Percentiles rank a stretch among this genome's conserved stretches.
Conservation (phyloP, 2,888 invertebrate species). For the Campoletis raptor region DNA sequence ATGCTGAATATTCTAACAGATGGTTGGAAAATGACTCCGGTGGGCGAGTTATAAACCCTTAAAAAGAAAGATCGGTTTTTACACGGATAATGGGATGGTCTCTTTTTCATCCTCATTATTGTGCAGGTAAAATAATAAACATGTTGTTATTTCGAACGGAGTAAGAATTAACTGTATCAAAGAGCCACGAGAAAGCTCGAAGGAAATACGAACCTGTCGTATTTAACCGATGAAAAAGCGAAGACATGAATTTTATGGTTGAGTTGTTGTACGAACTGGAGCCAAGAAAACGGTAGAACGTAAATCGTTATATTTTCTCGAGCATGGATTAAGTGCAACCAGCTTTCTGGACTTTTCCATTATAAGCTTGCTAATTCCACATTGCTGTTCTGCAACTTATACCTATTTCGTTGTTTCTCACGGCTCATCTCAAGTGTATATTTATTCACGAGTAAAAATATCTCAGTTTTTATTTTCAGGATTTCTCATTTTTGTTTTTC, state of each 20-base stretch:
- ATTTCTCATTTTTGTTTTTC: constrained; percentile 1
- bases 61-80: background rate
- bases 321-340: constrained; percentile 32
- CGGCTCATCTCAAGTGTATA: background rate
- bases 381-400: background rate
- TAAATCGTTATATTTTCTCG: constrained; percentile 44
- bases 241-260: constrained; percentile 30
- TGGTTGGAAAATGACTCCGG: background rate
- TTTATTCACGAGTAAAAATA: constrained; percentile 3
- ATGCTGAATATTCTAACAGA: background rate
- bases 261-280: constrained; percentile 16
- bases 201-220: constrained; percentile 18
- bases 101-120: background rate
- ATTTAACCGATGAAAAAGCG: background rate
- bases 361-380: constrained; percentile 45
- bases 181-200: background rate
- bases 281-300: constrained; percentile 34
- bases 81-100: background rate
- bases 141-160: background rate
- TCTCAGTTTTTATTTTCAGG: background rate
- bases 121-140: background rate
- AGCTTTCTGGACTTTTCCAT: constrained; percentile 18
- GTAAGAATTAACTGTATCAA: background rate
- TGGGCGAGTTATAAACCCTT: too few relatives aligned
- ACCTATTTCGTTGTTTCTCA: constrained; percentile 1